Base-by-base conservation (phyloP, 2,888 invertebrate species). In the Gari tellinella region DNA sequence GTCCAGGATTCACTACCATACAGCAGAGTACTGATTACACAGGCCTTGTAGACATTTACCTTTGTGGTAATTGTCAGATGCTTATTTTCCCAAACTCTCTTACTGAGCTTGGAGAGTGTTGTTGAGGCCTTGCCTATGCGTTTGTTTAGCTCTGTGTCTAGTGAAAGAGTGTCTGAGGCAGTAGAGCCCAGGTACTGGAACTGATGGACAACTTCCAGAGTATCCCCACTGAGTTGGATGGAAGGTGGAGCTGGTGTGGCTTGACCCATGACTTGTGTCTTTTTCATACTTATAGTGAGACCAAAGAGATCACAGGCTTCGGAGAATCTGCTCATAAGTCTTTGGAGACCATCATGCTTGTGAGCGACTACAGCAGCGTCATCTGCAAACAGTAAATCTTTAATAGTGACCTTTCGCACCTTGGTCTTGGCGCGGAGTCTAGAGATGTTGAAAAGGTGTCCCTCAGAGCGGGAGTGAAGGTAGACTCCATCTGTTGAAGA, bases 91-190 rank as follows among this genome's bases (percentile, higher is more conserved):
- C 65, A 70, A 2, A 65, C 70, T n/a, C 55, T 40, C 37, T 56
- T 55, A 25, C 48, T 43, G n/a, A 69, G 51, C 8, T 25, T 19
- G 15, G 65, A 17, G 15, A 65, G 19, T 10, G 51, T 43, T 45
- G 57, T 43, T 31, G 57, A 21, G 17, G 48, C 57, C 21, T 57
- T 69, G 41, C 57, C 56, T n/a, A 69, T 68, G 12, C 62, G 19
- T 14, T 19, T 63, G 49, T 53, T 49, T 8, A 62, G 8, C n/a
- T 31, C 4, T 31, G 31, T 10, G 31, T 31, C 31, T 10, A 31
- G 31, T 31, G 31, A 31, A 7, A 31, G 60, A 25, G 21, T 66
- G 25, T 43, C 40, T 8, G 66, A 49, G 4, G 49, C 25, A 19
- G 10, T 49, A 21, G 49, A 19, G 5, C 49, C 49, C n/a, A 66